Conservation (phyloP, 1,140 invertebrate genomes). For the Archivesica marissinica region DNA sequence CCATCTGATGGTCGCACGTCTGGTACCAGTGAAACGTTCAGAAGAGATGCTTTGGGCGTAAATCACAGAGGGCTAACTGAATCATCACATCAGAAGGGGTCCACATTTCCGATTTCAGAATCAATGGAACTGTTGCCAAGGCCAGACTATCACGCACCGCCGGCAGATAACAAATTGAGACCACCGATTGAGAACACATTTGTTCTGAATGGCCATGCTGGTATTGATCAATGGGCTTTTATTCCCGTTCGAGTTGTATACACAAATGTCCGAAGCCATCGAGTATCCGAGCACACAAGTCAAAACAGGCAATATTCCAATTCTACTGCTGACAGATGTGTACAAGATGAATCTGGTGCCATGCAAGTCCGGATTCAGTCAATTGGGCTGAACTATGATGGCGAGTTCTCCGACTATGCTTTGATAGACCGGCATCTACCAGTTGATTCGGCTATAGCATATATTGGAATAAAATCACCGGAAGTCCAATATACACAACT, state of each 20-base stretch:
- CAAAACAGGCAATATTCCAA: not conserved
- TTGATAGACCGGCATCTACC: constrained; percentile 4
- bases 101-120: not conserved
- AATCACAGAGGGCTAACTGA: not conserved
- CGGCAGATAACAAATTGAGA: not conserved
- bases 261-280: not conserved
- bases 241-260: constrained; percentile 20
- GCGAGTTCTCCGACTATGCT: constrained; percentile 17
- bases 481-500: not conserved
- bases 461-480: constrained; percentile 29
- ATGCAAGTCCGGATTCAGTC: constrained; percentile 30
- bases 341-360: not conserved
- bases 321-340: not conserved
- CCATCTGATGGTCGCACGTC: not conserved
- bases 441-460: not conserved
- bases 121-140: constrained; percentile 8
- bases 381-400: constrained; percentile 32
- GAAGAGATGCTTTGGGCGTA: not conserved
- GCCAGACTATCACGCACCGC: not conserved
- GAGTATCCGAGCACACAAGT: not conserved
- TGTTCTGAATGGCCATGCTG: not conserved
- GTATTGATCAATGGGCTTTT: not conserved
- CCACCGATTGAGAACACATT: not conserved
- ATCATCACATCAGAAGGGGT: not conserved
- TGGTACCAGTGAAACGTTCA: not conserved